Percentiles rank a stretch among this genome's conserved stretches.
Evolutionary conservation across 2,113 vertebrate species (phyloP).

Genomic region (Halcyon malimbica): DNA sequence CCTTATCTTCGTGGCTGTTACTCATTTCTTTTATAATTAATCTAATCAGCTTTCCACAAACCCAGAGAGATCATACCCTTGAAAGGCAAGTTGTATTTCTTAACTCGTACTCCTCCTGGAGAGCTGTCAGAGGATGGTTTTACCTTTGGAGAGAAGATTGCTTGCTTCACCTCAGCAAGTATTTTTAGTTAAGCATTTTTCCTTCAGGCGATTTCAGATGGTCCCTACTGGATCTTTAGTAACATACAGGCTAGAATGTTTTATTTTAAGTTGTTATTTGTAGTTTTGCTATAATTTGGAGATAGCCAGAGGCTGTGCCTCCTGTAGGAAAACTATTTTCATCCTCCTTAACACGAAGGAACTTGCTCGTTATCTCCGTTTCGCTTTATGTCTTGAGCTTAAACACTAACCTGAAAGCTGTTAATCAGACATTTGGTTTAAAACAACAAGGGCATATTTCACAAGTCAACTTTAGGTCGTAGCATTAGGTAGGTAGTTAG

Average conservation of each 20-base stretch:
- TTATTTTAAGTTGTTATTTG: constrained; percentile 18
- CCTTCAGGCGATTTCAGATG: not conserved
- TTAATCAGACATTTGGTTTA: not conserved
- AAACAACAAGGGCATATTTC: not conserved
- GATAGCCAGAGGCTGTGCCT: constrained; percentile 20
- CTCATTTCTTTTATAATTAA: constrained; percentile 25
- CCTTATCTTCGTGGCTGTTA: not conserved
- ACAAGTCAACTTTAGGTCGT: not conserved
- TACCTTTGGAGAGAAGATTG: not conserved
- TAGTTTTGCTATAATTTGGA: constrained; percentile 25
- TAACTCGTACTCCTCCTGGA: not conserved
- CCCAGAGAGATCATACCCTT: not conserved
- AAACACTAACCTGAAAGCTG: not conserved
- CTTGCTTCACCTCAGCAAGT: not conserved
- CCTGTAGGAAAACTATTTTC: not conserved
- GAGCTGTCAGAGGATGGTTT: constrained; percentile 22
- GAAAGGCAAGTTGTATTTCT: not conserved
- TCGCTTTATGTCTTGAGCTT: not conserved
- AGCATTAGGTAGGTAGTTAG: not conserved
- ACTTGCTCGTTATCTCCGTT: not conserved
- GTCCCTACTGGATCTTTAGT: constrained; percentile 26
- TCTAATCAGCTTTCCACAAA: not conserved
- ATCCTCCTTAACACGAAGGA: not conserved
- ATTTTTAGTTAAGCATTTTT: constrained; percentile 28
- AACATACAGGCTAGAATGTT: not conserved